Evolutionary conservation across 2,888 invertebrate species (phyloP).

Genomic region (Caenorhabditis panamensis): DNA sequence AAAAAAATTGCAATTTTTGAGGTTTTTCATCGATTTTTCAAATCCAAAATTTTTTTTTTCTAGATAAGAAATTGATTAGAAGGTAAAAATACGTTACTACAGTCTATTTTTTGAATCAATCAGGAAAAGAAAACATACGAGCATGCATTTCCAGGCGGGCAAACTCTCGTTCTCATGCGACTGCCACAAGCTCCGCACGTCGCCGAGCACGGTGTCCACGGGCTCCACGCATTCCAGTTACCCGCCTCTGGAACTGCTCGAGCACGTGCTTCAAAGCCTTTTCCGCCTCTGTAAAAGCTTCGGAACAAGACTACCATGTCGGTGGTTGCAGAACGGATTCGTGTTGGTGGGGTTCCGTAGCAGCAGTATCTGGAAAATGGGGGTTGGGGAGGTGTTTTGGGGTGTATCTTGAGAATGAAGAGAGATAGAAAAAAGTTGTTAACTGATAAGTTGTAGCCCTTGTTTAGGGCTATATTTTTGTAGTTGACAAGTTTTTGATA

Average conservation of each 20-base stretch:
- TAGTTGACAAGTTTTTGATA: too few species aligned
- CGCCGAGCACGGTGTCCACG: conserved; percentile 79
- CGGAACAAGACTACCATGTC: conserved; percentile 81
- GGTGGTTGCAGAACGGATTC: conserved; percentile 79
- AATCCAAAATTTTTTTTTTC: conserved; percentile 3
- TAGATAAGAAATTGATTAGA: too few species aligned
- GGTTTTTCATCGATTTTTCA: too few species aligned
- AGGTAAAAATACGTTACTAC: too few species aligned
- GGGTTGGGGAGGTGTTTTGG: too few species aligned
- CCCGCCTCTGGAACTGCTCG: conserved; percentile 75
- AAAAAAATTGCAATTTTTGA: not conserved
- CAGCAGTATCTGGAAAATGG: conserved; percentile 79
- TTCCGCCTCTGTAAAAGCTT: conserved; percentile 81
- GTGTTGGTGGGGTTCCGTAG: conserved; percentile 79
- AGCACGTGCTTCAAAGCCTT: conserved; percentile 79
- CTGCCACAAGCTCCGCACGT: conserved; percentile 80
- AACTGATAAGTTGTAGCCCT: too few species aligned
- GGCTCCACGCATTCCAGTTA: conserved; percentile 73
- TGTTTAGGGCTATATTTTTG: too few species aligned
- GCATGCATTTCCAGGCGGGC: conserved; percentile 76
- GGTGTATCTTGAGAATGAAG: too few species aligned
- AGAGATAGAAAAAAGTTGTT: too few species aligned
- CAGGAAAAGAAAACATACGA: conserved; percentile 67
- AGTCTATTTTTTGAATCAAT: conserved; percentile 8
- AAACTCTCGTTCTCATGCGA: conserved; percentile 75